Conservation (phyloP, 1,140 invertebrate species). For the Drosophila takahashii region DNA sequence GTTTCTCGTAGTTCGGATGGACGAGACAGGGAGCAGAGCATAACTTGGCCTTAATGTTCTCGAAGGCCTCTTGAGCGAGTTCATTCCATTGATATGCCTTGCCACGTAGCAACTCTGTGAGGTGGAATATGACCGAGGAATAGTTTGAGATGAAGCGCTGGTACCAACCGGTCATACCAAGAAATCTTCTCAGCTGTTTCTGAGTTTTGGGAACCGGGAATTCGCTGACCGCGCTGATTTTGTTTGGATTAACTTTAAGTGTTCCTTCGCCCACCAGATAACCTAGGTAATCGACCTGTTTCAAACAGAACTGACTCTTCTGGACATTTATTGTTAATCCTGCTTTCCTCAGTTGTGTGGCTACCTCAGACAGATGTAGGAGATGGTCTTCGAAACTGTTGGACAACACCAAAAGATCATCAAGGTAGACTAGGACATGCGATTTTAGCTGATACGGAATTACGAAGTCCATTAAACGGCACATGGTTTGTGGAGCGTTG, state of each 20-base stretch:
- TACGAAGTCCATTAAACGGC: no score
- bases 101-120: not conserved
- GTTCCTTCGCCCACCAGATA: not conserved
- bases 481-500: constrained; percentile 5
- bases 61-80: not conserved
- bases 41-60: not conserved
- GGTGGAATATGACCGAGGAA: not conserved
- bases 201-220: constrained; percentile 8
- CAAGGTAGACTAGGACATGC: no score
- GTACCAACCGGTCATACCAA: constrained; percentile 7
- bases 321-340: no score
- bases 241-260: not conserved
- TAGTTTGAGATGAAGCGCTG: not conserved
- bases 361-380: no score
- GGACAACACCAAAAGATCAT: no score
- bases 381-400: no score
- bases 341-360: no score
- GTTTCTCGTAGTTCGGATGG: not conserved
- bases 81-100: not conserved
- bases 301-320: not conserved
- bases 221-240: not conserved
- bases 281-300: constrained; percentile 3
- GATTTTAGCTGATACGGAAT: no score
- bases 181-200: not conserved
- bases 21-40: not conserved